Conservation (phyloP, 2,797 vertebrate species). For the Ctenosaura bakeri region DNA sequence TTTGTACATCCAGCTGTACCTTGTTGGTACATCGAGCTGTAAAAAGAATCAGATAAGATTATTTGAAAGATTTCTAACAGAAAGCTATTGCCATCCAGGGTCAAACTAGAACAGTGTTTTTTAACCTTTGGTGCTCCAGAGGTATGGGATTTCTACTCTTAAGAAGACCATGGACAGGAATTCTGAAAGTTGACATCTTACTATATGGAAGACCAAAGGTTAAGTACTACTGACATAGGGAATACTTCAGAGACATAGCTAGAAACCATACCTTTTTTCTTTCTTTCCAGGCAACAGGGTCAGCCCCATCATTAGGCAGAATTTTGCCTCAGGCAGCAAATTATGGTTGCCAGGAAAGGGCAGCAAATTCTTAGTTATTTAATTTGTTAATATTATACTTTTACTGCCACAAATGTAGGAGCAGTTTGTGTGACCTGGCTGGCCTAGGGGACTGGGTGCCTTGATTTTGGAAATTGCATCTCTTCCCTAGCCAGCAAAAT, state of each 20-base stretch:
- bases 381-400: neutral
- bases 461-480: neutral
- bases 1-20: too few relatives aligned
- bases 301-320: neutral
- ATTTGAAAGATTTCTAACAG: neutral
- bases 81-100: neutral
- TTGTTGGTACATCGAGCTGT: too few relatives aligned
- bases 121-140: too few relatives aligned
- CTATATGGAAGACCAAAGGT: too few relatives aligned
- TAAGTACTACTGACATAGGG: too few relatives aligned
- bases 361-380: neutral
- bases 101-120: neutral
- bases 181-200: too few relatives aligned
- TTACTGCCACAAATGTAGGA: neutral
- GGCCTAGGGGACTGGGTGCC: neutral
- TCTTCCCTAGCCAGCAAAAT: neutral
- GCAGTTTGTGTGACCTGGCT: neutral
- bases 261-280: neutral
- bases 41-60: neutral
- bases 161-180: too few relatives aligned
- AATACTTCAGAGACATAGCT: neutral
- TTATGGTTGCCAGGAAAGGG: neutral
- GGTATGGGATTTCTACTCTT: too few relatives aligned
- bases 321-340: neutral
- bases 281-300: neutral